Evolutionary conservation across 2,888 invertebrate species (phyloP).

Genomic region (Polymixis flavicincta): DNA sequence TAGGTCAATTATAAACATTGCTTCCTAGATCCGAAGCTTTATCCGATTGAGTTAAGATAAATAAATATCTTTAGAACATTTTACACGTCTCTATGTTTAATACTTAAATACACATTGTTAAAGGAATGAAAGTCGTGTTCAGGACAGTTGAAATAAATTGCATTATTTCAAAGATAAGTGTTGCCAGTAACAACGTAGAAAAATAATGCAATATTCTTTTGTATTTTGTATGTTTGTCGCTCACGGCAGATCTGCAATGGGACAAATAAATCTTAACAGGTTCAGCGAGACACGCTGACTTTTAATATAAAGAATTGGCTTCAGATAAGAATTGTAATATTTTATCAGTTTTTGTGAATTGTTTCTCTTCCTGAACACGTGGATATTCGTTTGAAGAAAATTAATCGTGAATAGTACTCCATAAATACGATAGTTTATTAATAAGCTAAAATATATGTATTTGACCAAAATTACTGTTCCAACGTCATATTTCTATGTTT

Average conservation of each 20-base stretch:
- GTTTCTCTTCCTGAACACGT: not conserved
- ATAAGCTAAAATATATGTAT: not conserved
- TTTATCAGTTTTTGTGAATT: not conserved
- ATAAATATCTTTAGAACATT: constrained; percentile 36
- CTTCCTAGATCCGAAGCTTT: constrained; percentile 49
- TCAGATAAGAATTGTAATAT: not conserved
- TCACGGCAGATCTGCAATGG: constrained; percentile 16
- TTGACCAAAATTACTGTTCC: too few relatives aligned
- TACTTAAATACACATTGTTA: constrained; percentile 23
- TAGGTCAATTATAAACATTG: constrained; percentile 71
- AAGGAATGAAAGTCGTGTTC: constrained; percentile 17
- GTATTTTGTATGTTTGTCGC: constrained; percentile 26
- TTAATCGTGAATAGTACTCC: too few relatives aligned
- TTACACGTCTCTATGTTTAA: constrained; percentile 12
- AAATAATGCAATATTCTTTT: constrained; percentile 48
- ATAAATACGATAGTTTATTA: not conserved
- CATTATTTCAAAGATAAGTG: constrained; percentile 49
- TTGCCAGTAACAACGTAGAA: constrained; percentile 14
- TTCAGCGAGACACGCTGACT: constrained; percentile 2
- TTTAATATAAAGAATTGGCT: constrained; percentile 1
- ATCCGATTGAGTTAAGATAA: constrained; percentile 32
- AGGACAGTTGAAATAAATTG: constrained; percentile 49
- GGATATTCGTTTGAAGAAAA: not conserved
- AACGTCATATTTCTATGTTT: too few relatives aligned
- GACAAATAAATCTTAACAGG: constrained; percentile 25